Evolutionary conservation across 2,113 vertebrate species (phyloP), one percentile per base, ranked within the genome.

Genomic region (Rattus norvegicus): DNA sequence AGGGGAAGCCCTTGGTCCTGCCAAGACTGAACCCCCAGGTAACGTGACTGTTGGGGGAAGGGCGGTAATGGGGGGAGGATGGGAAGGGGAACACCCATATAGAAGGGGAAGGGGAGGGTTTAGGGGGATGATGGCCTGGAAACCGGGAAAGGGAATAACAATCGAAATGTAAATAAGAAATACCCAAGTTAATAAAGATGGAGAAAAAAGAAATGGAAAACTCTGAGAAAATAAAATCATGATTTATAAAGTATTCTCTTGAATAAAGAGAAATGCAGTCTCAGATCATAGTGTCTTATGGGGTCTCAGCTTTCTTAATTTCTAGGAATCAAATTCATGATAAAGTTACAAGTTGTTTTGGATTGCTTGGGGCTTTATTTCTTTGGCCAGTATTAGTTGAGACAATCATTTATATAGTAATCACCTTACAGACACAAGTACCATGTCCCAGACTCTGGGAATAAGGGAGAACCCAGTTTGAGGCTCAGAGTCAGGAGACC

Each of bases 231-330:
- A 89, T 56, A 47, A 52, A 76, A 86, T 12, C 20, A 89, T 24
- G 7, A 95, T n/a, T 72, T 81, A 90, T 79, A 92, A 95, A 88
- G 75, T 91, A 85, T 43, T 89, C 49, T 93, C 77, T 20, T 76
- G 43, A 93, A 89, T 94, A 87, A 93, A 88, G 19, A 97, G 19
- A 94, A 95, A 91, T 52, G 5, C 90, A 59, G 92, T 14, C 83
- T 73, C 8, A 96, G 52, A 67, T 7, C 26, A 88, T 47, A 79
- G 52, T 39, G 36, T 93, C 36, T 90, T 93, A 76, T 30, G 39
- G 36, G 79, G 17, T 94, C 43, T 92, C 17, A 70, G n/a, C 72
- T 90, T 93, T 94, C 65, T 73, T 75, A 92, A 93, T 90, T 96
- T 79, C 30, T 47, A 84, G 70, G 54, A 95, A 92, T 92, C 28